phyloP scores from a whole-genome alignment of 2,888 invertebrate species.

The Agrochola litura region DNA sequence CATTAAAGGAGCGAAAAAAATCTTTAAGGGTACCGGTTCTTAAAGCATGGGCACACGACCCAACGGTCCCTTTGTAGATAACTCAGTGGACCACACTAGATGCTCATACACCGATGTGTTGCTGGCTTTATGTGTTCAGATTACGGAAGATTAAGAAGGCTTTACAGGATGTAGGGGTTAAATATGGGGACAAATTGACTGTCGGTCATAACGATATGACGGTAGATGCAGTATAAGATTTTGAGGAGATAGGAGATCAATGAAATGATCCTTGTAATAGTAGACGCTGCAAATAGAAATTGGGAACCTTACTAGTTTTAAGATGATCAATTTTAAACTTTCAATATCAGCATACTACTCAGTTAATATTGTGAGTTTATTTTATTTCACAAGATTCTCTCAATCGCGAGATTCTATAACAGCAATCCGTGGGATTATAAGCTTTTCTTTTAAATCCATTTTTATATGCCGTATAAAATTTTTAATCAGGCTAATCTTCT shows the following conservation, averaged over 20 bases:
- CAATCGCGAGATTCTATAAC: neutral
- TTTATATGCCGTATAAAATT: constrained; percentile 22
- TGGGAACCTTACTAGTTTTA: neutral
- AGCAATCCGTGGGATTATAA: constrained; percentile 44
- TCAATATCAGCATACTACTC: too few species aligned
- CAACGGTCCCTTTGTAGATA: constrained; percentile 73
- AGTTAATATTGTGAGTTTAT: neutral
- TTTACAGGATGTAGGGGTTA: constrained; percentile 44
- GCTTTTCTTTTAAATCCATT: constrained; percentile 44
- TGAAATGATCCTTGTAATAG: neutral
- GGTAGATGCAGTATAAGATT: neutral
- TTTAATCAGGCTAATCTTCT: constrained; percentile 51
- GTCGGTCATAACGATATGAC: neutral
- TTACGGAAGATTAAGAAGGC: constrained; percentile 61
- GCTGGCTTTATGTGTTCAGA: constrained; percentile 65
- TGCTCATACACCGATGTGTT: constrained; percentile 62
- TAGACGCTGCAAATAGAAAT: neutral
- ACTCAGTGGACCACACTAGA: constrained; percentile 72
- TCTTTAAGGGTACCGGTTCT: constrained; percentile 41
- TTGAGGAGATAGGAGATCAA: neutral
- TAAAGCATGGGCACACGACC: constrained; percentile 30
- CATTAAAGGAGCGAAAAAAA: constrained; percentile 57
- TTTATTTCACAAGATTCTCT: constrained; percentile 26
- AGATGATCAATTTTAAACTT: neutral
- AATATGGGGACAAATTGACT: constrained; percentile 33